These are phyloP conservation scores for Hucho hucho DNA, from an alignment of 2,113 vertebrate species.

Conservation along the genomic window DNA sequence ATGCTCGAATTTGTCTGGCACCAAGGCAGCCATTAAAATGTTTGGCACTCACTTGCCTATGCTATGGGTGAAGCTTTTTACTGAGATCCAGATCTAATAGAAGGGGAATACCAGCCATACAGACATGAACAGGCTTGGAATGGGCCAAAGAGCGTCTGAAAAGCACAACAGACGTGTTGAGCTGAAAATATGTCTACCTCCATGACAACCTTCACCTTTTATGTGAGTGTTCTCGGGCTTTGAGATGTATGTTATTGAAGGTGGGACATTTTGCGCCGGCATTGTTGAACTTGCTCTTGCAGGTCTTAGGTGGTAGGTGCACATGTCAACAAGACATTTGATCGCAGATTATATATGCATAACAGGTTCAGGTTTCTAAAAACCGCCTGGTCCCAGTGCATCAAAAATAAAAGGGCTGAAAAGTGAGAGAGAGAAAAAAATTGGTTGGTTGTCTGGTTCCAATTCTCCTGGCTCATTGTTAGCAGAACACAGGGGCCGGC, in stretches of 20 bases:
- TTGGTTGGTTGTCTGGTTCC: not conserved
- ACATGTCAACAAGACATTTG: too few species aligned
- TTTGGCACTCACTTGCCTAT: constrained; percentile 12
- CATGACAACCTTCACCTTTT: constrained; percentile 13
- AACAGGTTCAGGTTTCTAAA: constrained; percentile 30
- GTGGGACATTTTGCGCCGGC: constrained; percentile 19
- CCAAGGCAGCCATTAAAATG: constrained; percentile 29
- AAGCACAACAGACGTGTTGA: constrained; percentile 1
- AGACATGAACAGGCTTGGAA: constrained; percentile 19
- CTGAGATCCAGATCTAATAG: constrained; percentile 27
- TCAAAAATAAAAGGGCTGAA: not conserved
- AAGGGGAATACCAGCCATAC: constrained; percentile 22
- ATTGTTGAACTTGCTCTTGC: constrained; percentile 32
- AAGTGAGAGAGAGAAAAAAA: not conserved
- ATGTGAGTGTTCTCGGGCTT: not conserved
- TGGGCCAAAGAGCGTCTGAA: constrained; percentile 2
- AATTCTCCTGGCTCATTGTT: constrained; percentile 8
- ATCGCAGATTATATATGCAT: constrained; percentile 32
- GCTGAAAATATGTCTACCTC: constrained; percentile 25
- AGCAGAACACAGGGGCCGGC: not conserved
- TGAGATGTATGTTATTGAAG: constrained; percentile 24
- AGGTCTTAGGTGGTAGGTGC: constrained; percentile 13
- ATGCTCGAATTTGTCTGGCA: constrained; percentile 45
- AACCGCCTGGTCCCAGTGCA: not conserved
- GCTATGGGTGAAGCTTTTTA: constrained; percentile 13